phyloP scores from a whole-genome alignment of 2,888 invertebrate species.

The Tipula confusa region DNA sequence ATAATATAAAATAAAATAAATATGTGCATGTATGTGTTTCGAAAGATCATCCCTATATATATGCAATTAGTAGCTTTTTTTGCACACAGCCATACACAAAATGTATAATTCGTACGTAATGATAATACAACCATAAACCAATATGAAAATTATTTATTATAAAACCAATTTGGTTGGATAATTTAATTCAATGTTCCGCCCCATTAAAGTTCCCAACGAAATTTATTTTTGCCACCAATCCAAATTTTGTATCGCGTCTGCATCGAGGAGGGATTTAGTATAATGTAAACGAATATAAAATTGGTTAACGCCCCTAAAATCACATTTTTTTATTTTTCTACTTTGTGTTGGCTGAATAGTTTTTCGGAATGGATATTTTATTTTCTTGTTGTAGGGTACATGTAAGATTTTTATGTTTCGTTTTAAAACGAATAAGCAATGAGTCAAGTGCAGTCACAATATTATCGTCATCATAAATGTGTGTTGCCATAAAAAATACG shows the following conservation, averaged over 20 bases:
- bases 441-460: not conserved
- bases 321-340: not conserved
- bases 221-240: not conserved
- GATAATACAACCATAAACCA: constrained; percentile 27
- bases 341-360: not conserved
- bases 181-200: constrained; percentile 32
- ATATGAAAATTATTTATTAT: not conserved
- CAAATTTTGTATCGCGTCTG: not conserved
- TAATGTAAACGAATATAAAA: not conserved
- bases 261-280: not conserved
- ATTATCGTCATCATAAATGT: constrained; percentile 25
- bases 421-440: constrained; percentile 28
- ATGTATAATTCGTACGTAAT: not conserved
- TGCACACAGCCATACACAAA: not conserved
- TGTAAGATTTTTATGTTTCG: constrained; percentile 4
- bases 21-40: not conserved
- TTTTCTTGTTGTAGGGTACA: not conserved
- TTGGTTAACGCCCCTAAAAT: not conserved
- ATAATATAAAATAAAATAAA: no score
- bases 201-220: not conserved
- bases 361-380: not conserved
- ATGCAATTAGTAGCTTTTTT: constrained; percentile 26
- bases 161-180: constrained; percentile 33
- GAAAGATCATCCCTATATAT: constrained; percentile 16
- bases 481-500: constrained; percentile 26